These are phyloP conservation scores for Acronicta alni DNA, from an alignment of 2,888 invertebrate species.

Conservation along the genomic window DNA sequence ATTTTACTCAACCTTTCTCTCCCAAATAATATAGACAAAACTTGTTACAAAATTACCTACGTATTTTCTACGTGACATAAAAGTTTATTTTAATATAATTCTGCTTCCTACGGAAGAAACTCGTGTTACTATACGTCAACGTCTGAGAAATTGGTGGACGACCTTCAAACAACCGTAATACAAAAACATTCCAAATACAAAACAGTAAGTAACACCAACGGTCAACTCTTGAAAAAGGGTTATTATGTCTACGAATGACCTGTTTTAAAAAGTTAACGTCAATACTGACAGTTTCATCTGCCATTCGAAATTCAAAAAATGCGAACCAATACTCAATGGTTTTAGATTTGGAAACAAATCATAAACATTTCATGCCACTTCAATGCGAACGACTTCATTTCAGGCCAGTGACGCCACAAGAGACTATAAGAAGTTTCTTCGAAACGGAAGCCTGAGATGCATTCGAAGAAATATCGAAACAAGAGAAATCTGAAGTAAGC, in stretches of 20 bases:
- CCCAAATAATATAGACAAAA: too few relatives aligned
- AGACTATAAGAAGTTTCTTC: slow-evolving; percentile 40
- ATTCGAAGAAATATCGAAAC: slow-evolving; percentile 47
- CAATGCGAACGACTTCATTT: slow-evolving; percentile 34
- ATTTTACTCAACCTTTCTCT: too few relatives aligned
- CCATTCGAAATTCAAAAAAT: slow-evolving; percentile 13
- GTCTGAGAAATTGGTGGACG: too few relatives aligned
- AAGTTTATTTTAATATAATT: too few relatives aligned
- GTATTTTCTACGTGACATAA: too few relatives aligned
- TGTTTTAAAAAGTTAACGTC: background rate
- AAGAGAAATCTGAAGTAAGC: slow-evolving; percentile 29
- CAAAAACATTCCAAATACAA: background rate
- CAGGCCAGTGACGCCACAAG: slow-evolving; percentile 28
- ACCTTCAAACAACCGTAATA: too few relatives aligned
- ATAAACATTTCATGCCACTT: slow-evolving; percentile 39
- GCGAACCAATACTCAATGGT: slow-evolving; percentile 7
- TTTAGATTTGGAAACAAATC: slow-evolving; percentile 34
- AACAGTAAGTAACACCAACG: background rate
- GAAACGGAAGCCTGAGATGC: slow-evolving; percentile 43
- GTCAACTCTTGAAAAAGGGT: background rate
- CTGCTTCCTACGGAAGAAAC: too few relatives aligned
- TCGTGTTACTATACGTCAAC: too few relatives aligned
- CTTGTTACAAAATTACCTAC: too few relatives aligned
- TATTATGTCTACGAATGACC: background rate
- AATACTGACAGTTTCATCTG: slow-evolving; percentile 2